phyloP scores from a whole-genome alignment of 1,140 invertebrate species.

The Andrena cerasifolii region DNA sequence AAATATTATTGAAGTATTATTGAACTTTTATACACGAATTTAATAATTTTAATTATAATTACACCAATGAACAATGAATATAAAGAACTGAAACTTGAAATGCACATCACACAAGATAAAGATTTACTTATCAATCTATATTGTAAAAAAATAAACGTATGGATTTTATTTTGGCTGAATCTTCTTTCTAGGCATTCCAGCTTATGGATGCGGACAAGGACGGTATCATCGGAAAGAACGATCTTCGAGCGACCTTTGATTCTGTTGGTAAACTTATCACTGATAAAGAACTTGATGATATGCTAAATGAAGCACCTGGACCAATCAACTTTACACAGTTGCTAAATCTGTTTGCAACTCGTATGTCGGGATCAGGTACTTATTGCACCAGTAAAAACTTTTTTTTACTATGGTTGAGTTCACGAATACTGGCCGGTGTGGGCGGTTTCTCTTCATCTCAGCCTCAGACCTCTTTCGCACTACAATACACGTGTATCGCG shows the following conservation, averaged over 20 bases:
- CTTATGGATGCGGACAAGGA: constrained; percentile 99
- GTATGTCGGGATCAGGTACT: constrained; percentile 87
- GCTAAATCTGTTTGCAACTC: constrained; percentile 94
- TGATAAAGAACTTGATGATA: constrained; percentile 95
- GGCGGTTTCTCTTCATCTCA: too few species aligned
- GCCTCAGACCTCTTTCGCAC: too few species aligned
- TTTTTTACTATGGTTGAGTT: too few species aligned
- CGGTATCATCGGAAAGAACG: constrained; percentile 97
- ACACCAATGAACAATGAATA: neutral
- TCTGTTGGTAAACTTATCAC: constrained; percentile 94
- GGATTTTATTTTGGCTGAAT: neutral
- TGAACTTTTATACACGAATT: too few species aligned
- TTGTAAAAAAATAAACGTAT: neutral
- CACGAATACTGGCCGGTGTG: too few species aligned
- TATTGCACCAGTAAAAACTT: neutral
- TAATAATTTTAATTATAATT: neutral
- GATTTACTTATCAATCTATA: too few species aligned
- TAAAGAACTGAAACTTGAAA: too few species aligned
- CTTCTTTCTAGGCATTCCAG: constrained; percentile 91
- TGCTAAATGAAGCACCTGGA: constrained; percentile 94
- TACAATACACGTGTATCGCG: too few species aligned
- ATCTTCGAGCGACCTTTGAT: constrained; percentile 97
- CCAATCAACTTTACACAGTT: constrained; percentile 98
- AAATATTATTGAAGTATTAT: too few species aligned
- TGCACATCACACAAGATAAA: too few species aligned